phyloP scores from a whole-genome alignment of 64 coral and sea anemone genomes.

The Montipora sp. region DNA sequence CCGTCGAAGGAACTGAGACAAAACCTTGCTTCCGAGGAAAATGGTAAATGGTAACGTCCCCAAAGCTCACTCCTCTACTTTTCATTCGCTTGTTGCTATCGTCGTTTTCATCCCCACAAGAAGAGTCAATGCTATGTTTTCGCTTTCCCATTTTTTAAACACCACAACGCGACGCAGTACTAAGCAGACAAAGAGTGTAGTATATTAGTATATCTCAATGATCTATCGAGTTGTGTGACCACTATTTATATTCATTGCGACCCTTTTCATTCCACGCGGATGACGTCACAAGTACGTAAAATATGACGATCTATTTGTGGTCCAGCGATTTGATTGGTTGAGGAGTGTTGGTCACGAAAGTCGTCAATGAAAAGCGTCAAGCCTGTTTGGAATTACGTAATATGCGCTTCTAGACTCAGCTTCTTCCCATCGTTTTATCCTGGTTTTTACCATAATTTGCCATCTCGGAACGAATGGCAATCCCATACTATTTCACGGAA shows the following conservation, averaged over 20 bases:
- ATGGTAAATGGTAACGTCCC: slow-evolving; percentile 80
- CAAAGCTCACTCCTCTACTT: slow-evolving; percentile 78
- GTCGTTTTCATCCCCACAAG: slow-evolving; percentile 56
- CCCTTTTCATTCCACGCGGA: slow-evolving; percentile 61
- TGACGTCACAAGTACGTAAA: slow-evolving; percentile 63
- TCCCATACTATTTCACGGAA: too few relatives aligned
- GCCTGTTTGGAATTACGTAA: neutral
- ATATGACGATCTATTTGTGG: slow-evolving; percentile 18
- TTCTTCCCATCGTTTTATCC: too few relatives aligned
- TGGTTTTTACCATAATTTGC: too few relatives aligned
- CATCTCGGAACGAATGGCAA: too few relatives aligned
- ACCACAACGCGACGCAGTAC: neutral
- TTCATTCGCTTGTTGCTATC: slow-evolving; percentile 60
- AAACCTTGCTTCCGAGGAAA: slow-evolving; percentile 89
- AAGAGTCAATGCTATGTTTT: slow-evolving; percentile 64
- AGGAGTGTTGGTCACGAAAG: neutral
- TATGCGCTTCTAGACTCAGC: too few relatives aligned
- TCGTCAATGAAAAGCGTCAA: neutral
- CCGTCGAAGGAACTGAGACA: slow-evolving; percentile 90
- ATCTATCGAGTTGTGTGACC: slow-evolving; percentile 12
- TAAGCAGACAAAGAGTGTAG: neutral
- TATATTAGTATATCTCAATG: neutral
- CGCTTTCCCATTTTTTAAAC: slow-evolving; percentile 70
- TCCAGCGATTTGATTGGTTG: slow-evolving; percentile 20
- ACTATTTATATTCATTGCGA: neutral